Base-by-base conservation (phyloP, 2,888 invertebrate genomes). In the Blomia tropicalis region DNA sequence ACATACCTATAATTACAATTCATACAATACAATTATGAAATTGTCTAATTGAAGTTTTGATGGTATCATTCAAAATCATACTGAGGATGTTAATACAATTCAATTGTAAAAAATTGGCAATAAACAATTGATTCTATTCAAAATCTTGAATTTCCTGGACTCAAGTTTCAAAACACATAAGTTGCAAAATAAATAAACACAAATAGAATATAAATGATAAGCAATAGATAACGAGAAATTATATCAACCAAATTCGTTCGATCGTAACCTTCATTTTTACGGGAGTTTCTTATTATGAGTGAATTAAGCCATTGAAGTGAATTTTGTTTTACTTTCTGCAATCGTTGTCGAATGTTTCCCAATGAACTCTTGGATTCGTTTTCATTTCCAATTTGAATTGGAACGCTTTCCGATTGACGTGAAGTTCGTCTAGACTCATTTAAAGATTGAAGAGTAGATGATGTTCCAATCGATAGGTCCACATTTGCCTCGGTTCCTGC, bases 221-320 rank as follows among this genome's bases (percentile, higher is more conserved):
- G 11, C 56, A 56, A 56, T n/a, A 56, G 11, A 11, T 29, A 14
- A 11, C 56, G 2, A 3, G 56, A 31, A 14, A 56, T 56, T 29
- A 56, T 56, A 25, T 56, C 56, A 4, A 56, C 56, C 25, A 56
- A 3, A 25, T 56, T 56, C n/a, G 23, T 56, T n/a, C 29, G 29
- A 25, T 56, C 27, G 29, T 56, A 56, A 25, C 27, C 29, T 19
- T 56, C 25, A 25, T 56, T 25, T 14, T 27, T 56, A 14, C 29
- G 3, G 2, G 29, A 30, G 29, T 56, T n/a, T 14, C 23, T 56
- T 2, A 56, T 11, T 2, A 56, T 56, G 2, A 56, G 25, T 22
- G 56, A 56, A 36, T 56, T 56, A 2, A 56, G 3, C 3, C 56
- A 29, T 1, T 29, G 11, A 17, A 56, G 23, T n/a, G 11, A 4